phyloP scores from a whole-genome alignment of 2,888 invertebrate species.

The Cataglyphis albicans region DNA sequence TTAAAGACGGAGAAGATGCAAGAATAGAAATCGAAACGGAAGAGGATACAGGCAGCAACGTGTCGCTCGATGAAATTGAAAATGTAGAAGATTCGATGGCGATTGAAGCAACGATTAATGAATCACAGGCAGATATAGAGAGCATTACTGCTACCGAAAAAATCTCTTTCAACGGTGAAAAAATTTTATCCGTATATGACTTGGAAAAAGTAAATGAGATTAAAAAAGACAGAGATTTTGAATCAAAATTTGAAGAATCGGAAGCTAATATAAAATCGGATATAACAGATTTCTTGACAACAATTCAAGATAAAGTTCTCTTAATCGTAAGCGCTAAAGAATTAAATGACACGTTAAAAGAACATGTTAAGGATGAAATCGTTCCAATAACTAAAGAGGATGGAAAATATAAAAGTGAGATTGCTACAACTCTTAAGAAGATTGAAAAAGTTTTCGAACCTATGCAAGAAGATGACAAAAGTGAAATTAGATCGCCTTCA shows the following conservation, averaged over 20 bases:
- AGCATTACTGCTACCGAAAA: not conserved
- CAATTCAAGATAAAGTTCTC: conserved; percentile 25
- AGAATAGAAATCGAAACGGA: conserved; percentile 34
- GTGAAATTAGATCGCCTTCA: conserved; percentile 13
- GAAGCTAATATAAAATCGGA: not conserved
- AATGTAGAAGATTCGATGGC: conserved; percentile 11
- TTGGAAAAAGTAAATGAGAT: not conserved
- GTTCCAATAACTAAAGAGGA: not conserved
- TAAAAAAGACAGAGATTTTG: not conserved
- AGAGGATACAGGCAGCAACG: conserved; percentile 29
- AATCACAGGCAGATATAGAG: not conserved
- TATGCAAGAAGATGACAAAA: conserved; percentile 12
- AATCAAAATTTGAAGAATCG: not conserved
- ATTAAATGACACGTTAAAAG: not conserved
- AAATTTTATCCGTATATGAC: not conserved
- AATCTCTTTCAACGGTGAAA: not conserved
- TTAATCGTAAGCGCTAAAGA: not conserved
- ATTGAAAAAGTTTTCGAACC: conserved; percentile 3
- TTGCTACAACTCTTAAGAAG: not conserved
- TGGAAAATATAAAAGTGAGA: not conserved
- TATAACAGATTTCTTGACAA: not conserved
- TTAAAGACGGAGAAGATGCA: conserved; percentile 40
- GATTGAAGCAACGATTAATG: conserved; percentile 1
- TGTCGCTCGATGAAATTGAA: conserved; percentile 26
- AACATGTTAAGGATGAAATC: conserved; percentile 3